Percentiles rank a stretch among this genome's conserved stretches.
These are phyloP conservation scores for Eupithecia tripunctaria DNA, from an alignment of 2,888 invertebrate species.

Conservation along the genomic window DNA sequence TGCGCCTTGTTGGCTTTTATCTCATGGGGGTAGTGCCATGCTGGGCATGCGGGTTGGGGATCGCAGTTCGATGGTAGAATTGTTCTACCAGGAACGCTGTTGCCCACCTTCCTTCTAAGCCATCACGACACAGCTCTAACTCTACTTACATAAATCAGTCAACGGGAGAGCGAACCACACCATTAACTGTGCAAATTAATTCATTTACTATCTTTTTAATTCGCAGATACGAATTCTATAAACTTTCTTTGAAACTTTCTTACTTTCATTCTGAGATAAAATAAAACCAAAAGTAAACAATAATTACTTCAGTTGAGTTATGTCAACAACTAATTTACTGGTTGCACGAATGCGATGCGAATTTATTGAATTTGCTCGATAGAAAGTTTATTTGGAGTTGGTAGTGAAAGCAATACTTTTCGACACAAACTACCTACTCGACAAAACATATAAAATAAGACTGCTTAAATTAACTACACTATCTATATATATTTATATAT, in stretches of 20 bases:
- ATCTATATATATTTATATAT: too few species aligned
- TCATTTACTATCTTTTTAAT: neutral
- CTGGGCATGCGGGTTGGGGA: too few species aligned
- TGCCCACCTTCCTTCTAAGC: too few species aligned
- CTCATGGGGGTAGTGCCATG: too few species aligned
- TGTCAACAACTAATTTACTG: conserved; percentile 35
- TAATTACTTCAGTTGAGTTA: conserved; percentile 25
- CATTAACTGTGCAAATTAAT: neutral
- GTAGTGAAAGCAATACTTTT: conserved; percentile 60
- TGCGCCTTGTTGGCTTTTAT: too few species aligned
- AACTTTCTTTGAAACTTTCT: conserved; percentile 23
- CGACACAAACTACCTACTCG: conserved; percentile 16
- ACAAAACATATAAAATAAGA: conserved; percentile 10
- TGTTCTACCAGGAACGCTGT: too few species aligned
- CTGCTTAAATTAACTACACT: neutral
- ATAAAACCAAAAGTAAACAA: conserved; percentile 26
- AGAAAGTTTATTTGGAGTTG: conserved; percentile 51
- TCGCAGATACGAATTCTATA: conserved; percentile 8
- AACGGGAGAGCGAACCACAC: neutral
- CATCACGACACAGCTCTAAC: neutral
- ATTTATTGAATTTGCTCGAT: conserved; percentile 63
- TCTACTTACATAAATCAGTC: neutral
- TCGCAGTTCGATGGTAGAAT: too few species aligned
- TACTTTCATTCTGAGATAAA: conserved; percentile 19
- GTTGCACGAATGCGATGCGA: conserved; percentile 46